Percentiles rank a stretch among this genome's conserved stretches.
Conservation (phyloP, 2,797 vertebrate species). For the Calcarius lapponicus region DNA sequence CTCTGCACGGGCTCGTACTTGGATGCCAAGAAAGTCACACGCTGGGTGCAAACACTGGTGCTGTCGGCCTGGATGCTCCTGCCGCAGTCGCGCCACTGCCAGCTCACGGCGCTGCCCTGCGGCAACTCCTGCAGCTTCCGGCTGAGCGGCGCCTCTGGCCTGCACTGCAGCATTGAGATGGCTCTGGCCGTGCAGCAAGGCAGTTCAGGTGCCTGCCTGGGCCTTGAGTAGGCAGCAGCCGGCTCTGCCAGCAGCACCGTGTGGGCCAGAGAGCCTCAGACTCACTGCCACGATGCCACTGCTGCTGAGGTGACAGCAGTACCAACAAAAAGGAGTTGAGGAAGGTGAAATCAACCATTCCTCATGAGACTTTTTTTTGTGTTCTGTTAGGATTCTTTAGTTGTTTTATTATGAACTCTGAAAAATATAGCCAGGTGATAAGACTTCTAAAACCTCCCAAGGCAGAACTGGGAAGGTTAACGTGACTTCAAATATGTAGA, state of each 20-base stretch:
- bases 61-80: not conserved
- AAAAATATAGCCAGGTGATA: no score
- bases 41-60: no score
- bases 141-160: not conserved
- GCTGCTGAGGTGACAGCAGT: not conserved
- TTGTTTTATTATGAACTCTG: not conserved
- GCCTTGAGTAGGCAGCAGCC: not conserved
- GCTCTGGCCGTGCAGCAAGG: not conserved
- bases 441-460: not conserved
- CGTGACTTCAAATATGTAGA: not conserved
- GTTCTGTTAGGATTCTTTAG: not conserved
- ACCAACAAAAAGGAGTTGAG: no score
- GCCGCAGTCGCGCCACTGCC: not conserved
- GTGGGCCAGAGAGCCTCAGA: no score
- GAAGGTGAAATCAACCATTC: not conserved
- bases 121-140: not conserved
- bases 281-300: no score
- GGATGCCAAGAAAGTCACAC: no score
- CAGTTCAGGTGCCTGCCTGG: not conserved
- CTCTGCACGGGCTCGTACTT: no score
- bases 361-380: no score
- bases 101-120: not conserved
- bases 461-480: not conserved
- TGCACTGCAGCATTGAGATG: not conserved
- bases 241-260: not conserved